Evolutionary conservation across 2,888 invertebrate genomes (phyloP), one percentile per base, ranked within the genome.

Genomic region (Notodonta ziczac): DNA sequence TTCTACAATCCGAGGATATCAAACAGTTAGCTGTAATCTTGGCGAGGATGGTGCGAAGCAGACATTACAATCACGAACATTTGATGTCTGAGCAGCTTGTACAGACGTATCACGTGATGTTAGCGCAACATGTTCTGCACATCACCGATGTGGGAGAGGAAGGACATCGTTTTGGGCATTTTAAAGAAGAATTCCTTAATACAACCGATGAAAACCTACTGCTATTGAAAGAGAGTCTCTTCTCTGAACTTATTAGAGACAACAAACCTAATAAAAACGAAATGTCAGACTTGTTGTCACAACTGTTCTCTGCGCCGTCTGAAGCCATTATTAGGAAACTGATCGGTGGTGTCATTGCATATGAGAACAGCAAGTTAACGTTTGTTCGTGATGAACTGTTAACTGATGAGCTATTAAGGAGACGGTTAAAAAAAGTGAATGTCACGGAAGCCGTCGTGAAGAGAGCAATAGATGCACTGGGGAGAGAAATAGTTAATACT

Each of bases 381-480:
- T 66, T 70, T 9, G 48, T 63, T 6, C n/a, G 39, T 13, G 52
- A 32, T 5, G 61, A 66, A 13, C 35, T 9, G 2, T 10, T 39
- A 5, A 55, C 46, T 8, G 59, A 55, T 5, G 10, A 6, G 0
- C 10, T n/a, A 14, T 48, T 60, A 12, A 48, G 55, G 4, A 53
- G n/a, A 13, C 32, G 58, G 16, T n/a, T 70, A n/a, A 42, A 32
- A 8, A 46, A 35, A 35, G 24, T 65, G 6, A 7, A 65, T n/a
- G 13, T 69, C 56, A 13, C 62, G 14, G 16, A 39, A 51, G 16
- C 62, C 0, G 40, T 50, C 14, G 46, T 70, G 32, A 53, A 61
- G 7, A 50, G 58, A 63, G 74, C 74, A 6, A 59, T 62, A 14
- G 62, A 60, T 59, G 50, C 60, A 7, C 59, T 50, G 35, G 55